These are phyloP conservation scores for Pangasius krempfi DNA, from an alignment of 2,797 vertebrate genomes.

Conservation along the genomic window DNA sequence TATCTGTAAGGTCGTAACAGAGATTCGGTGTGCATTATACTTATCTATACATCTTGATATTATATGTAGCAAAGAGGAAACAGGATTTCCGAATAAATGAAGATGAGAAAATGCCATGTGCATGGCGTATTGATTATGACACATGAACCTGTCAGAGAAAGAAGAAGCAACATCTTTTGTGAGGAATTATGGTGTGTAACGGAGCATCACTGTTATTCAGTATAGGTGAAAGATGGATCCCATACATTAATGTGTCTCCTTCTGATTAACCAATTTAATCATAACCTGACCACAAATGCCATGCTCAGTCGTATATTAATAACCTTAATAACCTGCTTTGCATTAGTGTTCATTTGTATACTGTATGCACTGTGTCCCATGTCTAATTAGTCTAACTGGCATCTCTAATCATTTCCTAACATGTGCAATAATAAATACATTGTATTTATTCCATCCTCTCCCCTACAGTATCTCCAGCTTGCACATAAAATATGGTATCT, in stretches of 20 bases:
- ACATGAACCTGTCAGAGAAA: not conserved
- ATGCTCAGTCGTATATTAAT: slow-evolving; percentile 7
- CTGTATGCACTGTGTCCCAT: not conserved
- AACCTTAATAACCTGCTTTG: slow-evolving; percentile 22
- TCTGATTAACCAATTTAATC: slow-evolving; percentile 35
- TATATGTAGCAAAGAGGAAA: not conserved
- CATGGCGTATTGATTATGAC: not conserved
- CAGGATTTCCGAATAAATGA: slow-evolving; percentile 11
- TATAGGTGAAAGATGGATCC: slow-evolving; percentile 39
- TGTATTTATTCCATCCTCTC: not conserved
- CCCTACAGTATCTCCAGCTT: not conserved
- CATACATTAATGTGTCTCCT: slow-evolving; percentile 23
- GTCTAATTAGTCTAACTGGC: slow-evolving; percentile 28
- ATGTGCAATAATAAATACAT: not conserved
- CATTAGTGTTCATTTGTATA: not conserved
- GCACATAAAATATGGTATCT: slow-evolving; percentile 37
- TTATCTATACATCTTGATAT: not conserved
- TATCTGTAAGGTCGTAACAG: not conserved
- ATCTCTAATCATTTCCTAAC: not conserved
- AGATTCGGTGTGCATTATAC: not conserved
- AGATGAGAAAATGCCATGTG: slow-evolving; percentile 1
- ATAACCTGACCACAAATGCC: slow-evolving; percentile 16
- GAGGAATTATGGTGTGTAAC: slow-evolving; percentile 13
- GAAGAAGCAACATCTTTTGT: not conserved
- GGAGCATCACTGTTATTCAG: not conserved